Evolutionary conservation across 2,888 invertebrate species (phyloP), one percentile per base, ranked within the genome.

Genomic region (Diaphora mendica): DNA sequence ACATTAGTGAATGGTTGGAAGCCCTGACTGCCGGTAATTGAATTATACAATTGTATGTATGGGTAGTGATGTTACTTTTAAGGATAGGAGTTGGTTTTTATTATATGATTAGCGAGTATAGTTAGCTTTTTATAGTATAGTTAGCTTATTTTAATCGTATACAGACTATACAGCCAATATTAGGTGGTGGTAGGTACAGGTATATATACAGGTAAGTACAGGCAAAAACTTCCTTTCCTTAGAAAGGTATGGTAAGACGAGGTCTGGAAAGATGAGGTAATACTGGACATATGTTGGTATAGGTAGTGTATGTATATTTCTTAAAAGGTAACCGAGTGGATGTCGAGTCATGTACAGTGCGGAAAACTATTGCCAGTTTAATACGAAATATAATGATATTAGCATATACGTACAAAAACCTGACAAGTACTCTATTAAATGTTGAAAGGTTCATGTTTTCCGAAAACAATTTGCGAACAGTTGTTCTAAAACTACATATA

Each of bases 1-100:
- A 48, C 64, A 68, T 72, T 72, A 64, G 55, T 59, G 67, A 67
- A 67, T 30, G n/a, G 33, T 62, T 67, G 68, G 68, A 68, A 48
- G 62, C 48, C 48, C 33, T 13, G 44, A 30, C 55, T 13, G 39
- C 39, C 35, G 35, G 62, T n/a, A 62, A 13, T 55, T n/a, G n/a
- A 64, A 55, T 51, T 51, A 33, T 66, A 44, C 66, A 44, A 66
- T 55, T 67, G 44, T 67, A 33, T 5, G 15, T 59, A 26, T 59
- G 9, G 59, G 20, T 67, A 67, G 17, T 44, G 44, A n/a, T 51
- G 35, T 13, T 17, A n/a, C 33, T 55, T 55, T 39, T 17, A 68
- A 39, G 55, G 55, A 42, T 9, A 44, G 20, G 4, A 48, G 26
- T 42, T 42, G 17, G 8, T 26, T 66, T 20, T 30, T 48, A 67